phyloP scores from a whole-genome alignment of 2,888 invertebrate genomes.

The Pheosia gnoma region DNA sequence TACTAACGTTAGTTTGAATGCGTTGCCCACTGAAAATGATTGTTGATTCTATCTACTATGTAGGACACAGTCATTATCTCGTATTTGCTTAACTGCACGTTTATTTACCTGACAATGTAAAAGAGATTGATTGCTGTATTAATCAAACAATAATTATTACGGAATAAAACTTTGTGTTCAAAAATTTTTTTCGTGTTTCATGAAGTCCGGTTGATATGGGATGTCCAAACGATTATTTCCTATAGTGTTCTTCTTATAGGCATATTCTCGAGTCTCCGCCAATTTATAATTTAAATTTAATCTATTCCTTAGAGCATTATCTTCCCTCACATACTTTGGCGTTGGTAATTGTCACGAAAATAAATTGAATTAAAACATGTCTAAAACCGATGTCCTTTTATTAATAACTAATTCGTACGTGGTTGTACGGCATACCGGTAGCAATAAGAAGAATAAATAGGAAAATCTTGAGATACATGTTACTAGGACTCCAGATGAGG shows the following conservation, averaged over 20 bases:
- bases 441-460: conserved; percentile 9
- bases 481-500: conserved; percentile 3
- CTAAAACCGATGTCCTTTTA: conserved; percentile 32
- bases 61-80: too few species aligned
- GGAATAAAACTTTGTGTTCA: too few species aligned
- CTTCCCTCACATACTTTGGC: not conserved
- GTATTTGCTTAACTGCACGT: too few species aligned
- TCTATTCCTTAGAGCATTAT: not conserved
- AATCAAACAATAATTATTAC: too few species aligned
- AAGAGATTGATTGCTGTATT: too few species aligned
- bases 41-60: too few species aligned
- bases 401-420: conserved; percentile 13
- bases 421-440: conserved; percentile 9
- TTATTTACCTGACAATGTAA: too few species aligned
- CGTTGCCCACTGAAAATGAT: too few species aligned
- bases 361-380: conserved; percentile 39
- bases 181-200: not conserved
- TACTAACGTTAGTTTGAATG: too few species aligned
- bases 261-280: not conserved
- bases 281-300: not conserved
- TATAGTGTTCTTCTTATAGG: not conserved
- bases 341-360: conserved; percentile 45
- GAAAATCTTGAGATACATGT: conserved; percentile 10
- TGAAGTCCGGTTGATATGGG: not conserved
- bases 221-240: not conserved